A percentile compares a stretch with the other conserved stretches of the same genome.
Evolutionary conservation across 1,140 invertebrate genomes (phyloP).

Genomic region (Cyphomyrmex costatus): DNA sequence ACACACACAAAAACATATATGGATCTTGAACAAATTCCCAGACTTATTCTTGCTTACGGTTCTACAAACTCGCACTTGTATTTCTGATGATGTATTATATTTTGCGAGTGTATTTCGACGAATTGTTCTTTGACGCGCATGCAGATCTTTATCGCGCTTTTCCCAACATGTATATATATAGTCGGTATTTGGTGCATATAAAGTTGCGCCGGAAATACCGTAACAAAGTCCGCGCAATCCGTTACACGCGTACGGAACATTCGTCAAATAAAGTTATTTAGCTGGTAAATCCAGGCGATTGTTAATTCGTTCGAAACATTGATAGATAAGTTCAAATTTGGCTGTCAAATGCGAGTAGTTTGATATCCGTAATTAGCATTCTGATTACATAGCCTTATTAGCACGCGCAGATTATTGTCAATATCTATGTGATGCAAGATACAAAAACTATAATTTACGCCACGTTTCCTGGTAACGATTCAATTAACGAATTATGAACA

Average conservation of each 20-base stretch:
- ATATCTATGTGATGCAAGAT: not conserved
- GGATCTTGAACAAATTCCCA: not conserved
- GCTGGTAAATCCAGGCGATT: not conserved
- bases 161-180: not conserved
- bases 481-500: conserved; percentile 9
- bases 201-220: conserved; percentile 52
- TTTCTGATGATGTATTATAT: conserved; percentile 26
- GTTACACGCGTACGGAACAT: conserved; percentile 33
- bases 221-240: conserved; percentile 39
- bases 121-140: not conserved
- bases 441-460: not conserved
- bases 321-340: conserved; percentile 20
- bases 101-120: conserved; percentile 10
- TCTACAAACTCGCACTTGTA: not conserved
- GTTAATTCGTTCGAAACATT: conserved; percentile 12
- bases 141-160: conserved; percentile 25
- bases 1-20: not conserved
- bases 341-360: not conserved
- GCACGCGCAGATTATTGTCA: not conserved
- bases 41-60: not conserved
- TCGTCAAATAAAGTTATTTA: conserved; percentile 1
- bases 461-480: conserved; percentile 19
- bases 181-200: conserved; percentile 24
- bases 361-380: conserved; percentile 14
- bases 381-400: not conserved